Base-by-base conservation (phyloP, 2,888 invertebrate genomes). In the Melieria omissa region DNA sequence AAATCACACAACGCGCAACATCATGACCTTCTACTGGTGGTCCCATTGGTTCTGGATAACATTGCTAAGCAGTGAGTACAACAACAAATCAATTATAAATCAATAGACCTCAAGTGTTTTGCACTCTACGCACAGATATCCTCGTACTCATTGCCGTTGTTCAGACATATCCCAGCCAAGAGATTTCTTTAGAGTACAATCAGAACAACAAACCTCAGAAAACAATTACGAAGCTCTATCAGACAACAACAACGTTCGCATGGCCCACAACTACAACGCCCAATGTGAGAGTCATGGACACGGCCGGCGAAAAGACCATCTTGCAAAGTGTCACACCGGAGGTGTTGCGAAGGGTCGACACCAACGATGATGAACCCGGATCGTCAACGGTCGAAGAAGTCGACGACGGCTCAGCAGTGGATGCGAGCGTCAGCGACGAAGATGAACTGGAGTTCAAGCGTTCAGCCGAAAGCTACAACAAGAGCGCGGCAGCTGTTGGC, bases 31-130 rank as follows among this genome's bases (percentile, higher is more conserved):
- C 84, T 93, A 93, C 88, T 93, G 93, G 93, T 94, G 94, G 93
- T 93, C 93, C 90, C 93, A 94, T 88, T 94, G 94, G 93, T 94
- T 94, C 88, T 94, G 94, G 94, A 92, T 94, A 89, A 94, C 93
- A 85, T 76, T 79, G 68, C 71, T 83, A n/a, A 74, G 79, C 71
- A 82, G 84, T 85, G 73, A 80, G 80, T 75, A 63, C 14, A n/a
- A 41, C 14, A 5, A 12, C 42, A 9, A 46, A 49, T 4, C 16
- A 46, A 10, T 29, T 44, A 54, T 9, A 4, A 41, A 14, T 14
- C 44, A 10, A 46, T 5, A 42, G 45, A 6, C 14, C 8, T 44
- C 7, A 6, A n/a, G 8, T 60, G 9, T 52, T 14, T 49, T 29
- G 16, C 12, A 8, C 2, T 8, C 3, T 10, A 46, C 14, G 65